phyloP scores from a whole-genome alignment of 2,888 invertebrate species.

The Dasysyrphus albostriatus region DNA sequence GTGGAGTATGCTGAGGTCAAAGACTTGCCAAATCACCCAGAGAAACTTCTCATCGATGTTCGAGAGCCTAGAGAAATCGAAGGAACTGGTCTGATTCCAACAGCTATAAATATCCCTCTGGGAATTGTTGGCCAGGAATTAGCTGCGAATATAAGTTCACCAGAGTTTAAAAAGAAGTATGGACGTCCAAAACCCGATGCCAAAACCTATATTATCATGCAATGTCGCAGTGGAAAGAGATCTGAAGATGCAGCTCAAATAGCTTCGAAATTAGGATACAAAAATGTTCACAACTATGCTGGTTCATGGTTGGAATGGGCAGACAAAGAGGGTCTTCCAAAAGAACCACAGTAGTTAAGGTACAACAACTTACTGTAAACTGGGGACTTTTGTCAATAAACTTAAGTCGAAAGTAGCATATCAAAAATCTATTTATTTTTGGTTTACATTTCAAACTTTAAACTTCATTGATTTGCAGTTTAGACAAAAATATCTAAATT shows the following conservation, averaged over 20 bases:
- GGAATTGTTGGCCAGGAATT: conserved; percentile 79
- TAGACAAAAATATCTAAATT: background rate
- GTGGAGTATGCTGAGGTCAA: conserved; percentile 83
- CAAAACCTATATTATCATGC: conserved; percentile 87
- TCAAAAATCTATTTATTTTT: background rate
- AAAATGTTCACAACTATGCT: conserved; percentile 80
- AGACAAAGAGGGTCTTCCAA: conserved; percentile 80
- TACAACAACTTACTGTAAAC: background rate
- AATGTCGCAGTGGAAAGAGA: conserved; percentile 88
- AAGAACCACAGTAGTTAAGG: conserved; percentile 66
- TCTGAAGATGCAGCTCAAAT: conserved; percentile 87
- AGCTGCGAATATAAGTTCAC: conserved; percentile 73
- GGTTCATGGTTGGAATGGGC: conserved; percentile 83
- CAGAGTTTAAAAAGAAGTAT: conserved; percentile 86
- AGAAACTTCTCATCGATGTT: conserved; percentile 89
- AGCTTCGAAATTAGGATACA: conserved; percentile 80
- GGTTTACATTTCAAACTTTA: conserved; percentile 17
- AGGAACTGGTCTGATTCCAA: conserved; percentile 89
- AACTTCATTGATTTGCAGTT: background rate
- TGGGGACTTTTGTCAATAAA: conserved; percentile 7
- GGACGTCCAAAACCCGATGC: conserved; percentile 86
- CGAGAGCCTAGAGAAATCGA: conserved; percentile 89
- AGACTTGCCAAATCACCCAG: conserved; percentile 83
- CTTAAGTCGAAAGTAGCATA: background rate
- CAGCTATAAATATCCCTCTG: conserved; percentile 91